phyloP scores from a whole-genome alignment of 2,113 vertebrate genomes.

The Dicentrarchus labrax region DNA sequence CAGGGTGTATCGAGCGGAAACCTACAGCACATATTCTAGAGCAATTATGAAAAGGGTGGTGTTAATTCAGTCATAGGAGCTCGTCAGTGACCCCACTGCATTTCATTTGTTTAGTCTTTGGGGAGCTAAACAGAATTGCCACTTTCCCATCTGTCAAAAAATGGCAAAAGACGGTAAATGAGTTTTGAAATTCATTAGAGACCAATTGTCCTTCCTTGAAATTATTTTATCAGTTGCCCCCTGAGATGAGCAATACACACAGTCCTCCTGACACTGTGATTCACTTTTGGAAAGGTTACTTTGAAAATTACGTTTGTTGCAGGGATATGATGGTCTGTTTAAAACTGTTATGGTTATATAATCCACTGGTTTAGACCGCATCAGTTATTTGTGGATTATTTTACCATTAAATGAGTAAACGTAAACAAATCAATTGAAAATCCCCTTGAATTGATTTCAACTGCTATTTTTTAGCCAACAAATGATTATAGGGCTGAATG shows the following conservation, averaged over 20 bases:
- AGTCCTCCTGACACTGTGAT: conserved; percentile 48
- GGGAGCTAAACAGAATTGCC: conserved; percentile 70
- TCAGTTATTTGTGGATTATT: not conserved
- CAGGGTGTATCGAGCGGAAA: conserved; percentile 38
- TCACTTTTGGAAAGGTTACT: conserved; percentile 31
- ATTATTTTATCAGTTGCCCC: conserved; percentile 54
- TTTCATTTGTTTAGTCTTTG: conserved; percentile 74
- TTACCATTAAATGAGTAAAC: not conserved
- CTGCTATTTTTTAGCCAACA: not conserved
- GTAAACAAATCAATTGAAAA: not conserved
- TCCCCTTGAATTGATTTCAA: not conserved
- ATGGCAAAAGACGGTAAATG: conserved; percentile 69
- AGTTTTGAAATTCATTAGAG: conserved; percentile 75
- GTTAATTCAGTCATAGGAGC: conserved; percentile 66
- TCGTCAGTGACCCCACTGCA: conserved; percentile 46
- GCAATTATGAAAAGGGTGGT: conserved; percentile 62
- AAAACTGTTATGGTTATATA: not conserved
- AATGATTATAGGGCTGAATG: not conserved
- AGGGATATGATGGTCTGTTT: not conserved
- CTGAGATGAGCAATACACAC: conserved; percentile 51
- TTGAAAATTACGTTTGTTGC: not conserved
- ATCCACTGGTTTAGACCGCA: not conserved
- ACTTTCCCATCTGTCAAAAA: conserved; percentile 80
- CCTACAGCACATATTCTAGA: conserved; percentile 36
- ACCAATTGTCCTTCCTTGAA: conserved; percentile 71